phyloP scores from a whole-genome alignment of 2,797 vertebrate genomes.

The Scolopax rusticola region DNA sequence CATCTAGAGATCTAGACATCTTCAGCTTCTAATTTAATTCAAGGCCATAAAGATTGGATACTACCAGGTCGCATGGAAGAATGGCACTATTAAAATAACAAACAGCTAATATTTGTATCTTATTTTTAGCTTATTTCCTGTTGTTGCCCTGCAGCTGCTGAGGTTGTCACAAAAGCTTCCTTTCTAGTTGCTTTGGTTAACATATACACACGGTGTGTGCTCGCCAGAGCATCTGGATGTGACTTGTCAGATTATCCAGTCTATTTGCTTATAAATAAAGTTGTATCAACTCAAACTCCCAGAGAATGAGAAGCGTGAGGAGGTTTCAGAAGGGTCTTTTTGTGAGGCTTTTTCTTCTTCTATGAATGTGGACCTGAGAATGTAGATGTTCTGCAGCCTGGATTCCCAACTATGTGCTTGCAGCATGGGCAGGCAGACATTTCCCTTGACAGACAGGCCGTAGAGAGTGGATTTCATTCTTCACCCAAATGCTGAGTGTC shows the following conservation, averaged over 20 bases:
- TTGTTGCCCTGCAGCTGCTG: neutral
- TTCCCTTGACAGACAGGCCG: neutral
- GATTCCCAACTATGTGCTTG: neutral
- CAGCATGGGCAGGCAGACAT: neutral
- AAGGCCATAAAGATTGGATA: neutral
- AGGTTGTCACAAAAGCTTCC: conserved; percentile 10
- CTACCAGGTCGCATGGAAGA: neutral
- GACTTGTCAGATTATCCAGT: neutral
- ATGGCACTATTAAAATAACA: neutral
- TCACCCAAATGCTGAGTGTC: neutral
- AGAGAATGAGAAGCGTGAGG: neutral
- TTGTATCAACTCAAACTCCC: neutral
- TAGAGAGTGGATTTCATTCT: neutral
- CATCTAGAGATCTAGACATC: neutral
- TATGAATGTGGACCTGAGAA: neutral
- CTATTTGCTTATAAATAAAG: neutral
- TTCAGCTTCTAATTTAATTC: conserved; percentile 27
- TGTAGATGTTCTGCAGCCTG: neutral
- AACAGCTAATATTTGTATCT: conserved; percentile 5
- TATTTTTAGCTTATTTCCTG: conserved; percentile 59
- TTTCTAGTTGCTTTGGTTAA: neutral
- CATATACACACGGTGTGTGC: neutral
- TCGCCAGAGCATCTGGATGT: neutral
- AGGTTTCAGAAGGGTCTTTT: neutral
- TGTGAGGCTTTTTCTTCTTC: neutral